Evolutionary conservation across 2,113 vertebrate genomes (phyloP).

Genomic region (Apistogramma diplotaenia): DNA sequence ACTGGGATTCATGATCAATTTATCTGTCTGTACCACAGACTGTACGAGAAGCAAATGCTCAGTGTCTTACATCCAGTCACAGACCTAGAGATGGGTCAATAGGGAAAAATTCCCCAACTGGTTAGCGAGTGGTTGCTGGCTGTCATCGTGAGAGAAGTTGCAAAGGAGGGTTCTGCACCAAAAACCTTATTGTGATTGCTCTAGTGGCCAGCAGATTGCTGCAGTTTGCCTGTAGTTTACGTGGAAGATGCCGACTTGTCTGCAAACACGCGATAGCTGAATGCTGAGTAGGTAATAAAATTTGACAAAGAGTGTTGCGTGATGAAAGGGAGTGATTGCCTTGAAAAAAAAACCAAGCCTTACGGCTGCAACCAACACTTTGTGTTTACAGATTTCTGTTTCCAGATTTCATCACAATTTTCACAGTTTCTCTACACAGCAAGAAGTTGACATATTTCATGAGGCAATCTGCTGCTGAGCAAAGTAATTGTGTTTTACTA

Average conservation of each 20-base stretch:
- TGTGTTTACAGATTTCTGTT: accelerated
- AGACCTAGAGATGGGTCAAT: not conserved
- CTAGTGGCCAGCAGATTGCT: not conserved
- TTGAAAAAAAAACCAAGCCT: not conserved
- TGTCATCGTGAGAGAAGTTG: not conserved
- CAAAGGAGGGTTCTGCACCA: not conserved
- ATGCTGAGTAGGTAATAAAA: not conserved
- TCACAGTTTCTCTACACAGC: no score
- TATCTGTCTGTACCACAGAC: not conserved
- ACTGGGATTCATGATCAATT: not conserved
- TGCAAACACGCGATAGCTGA: not conserved
- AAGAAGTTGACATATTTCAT: no score
- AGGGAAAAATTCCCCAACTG: not conserved
- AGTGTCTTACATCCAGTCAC: not conserved
- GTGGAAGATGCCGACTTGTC: not conserved
- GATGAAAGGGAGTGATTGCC: not conserved
- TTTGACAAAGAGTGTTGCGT: not conserved
- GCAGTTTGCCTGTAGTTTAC: not conserved
- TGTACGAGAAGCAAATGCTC: not conserved
- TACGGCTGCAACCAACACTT: not conserved
- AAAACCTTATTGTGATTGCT: not conserved
- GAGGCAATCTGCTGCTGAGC: not conserved
- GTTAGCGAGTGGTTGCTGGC: not conserved
- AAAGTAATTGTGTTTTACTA: not conserved
- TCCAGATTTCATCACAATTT: not conserved